Evolutionary conservation across 2,888 invertebrate species (phyloP).

Genomic region (Onthophagus sagittarius): DNA sequence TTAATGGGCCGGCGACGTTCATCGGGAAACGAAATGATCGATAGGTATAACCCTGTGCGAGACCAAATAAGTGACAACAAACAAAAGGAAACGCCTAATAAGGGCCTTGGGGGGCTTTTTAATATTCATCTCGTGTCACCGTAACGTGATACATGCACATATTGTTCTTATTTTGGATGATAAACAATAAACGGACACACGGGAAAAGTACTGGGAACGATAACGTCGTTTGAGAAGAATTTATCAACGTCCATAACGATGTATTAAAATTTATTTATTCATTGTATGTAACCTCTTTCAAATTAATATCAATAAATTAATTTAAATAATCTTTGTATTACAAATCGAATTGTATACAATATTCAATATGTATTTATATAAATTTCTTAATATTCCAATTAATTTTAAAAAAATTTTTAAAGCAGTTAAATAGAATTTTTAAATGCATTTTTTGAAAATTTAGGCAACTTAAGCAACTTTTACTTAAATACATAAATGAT

Average conservation of each 20-base stretch:
- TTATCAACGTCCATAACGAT: neutral
- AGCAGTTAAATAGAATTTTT: no score
- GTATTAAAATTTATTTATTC: no score
- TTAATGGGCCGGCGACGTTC: neutral
- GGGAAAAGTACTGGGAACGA: neutral
- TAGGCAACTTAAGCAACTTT: no score
- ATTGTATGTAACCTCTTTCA: no score
- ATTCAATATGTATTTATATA: no score
- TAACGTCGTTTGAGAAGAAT: neutral
- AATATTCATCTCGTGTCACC: neutral
- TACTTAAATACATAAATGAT: no score
- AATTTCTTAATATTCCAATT: no score
- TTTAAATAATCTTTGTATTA: no score
- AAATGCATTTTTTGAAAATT: no score
- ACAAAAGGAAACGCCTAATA: neutral
- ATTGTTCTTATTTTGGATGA: neutral
- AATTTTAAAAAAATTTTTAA: no score
- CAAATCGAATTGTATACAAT: no score
- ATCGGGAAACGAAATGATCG: neutral
- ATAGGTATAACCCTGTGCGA: neutral
- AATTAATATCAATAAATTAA: no score
- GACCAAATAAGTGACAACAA: neutral
- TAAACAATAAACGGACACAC: neutral
- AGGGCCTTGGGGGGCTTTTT: neutral
- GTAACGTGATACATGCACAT: neutral